Base-by-base conservation (phyloP, 2,888 invertebrate species). In the Eupeodes latifasciatus region DNA sequence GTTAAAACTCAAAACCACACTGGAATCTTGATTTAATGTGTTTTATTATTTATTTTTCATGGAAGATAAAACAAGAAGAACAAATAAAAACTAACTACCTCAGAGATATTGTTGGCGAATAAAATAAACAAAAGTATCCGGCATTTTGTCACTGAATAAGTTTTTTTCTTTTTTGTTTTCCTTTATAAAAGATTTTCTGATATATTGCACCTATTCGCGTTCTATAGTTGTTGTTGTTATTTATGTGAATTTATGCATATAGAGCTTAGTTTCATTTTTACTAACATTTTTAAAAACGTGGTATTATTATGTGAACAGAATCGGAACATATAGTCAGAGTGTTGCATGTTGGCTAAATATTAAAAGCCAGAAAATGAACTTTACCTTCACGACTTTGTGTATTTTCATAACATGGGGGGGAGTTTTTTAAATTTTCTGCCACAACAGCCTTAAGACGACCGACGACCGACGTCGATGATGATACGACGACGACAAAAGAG, bases 391-490 rank as follows among this genome's bases (percentile, higher is more conserved):
- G 27, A 34, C 57, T 57, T 27, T 34, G 16, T 9, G 47, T 47
- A 4, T 47, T 40, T 40, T 27, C n/a, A 40, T 27, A 27, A 47
- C 16, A 55, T 14, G 14, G 59, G 66, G 59, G 66, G 40, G 44
- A 78, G 81, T 78, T 85, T 85, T 85, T 77, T 44, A 77, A 59
- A 27, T 80, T 36, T 16, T 66, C 7, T 49, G n/a, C 55, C 57
- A 76, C 64, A 83, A 77, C 19, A 66, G n/a, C 36, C 10, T 19
- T 40, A 40, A 5, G 40, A 40, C 40, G 40, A 40, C 40, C 40
- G 40, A 40, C 40, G 40, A 57, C 16, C 40, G 40, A 57, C 16
- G 49, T 27, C 27, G 27, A 27, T 27, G 27, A 3, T 27, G 27
- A 27, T 27, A 53, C 69, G 64, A 51, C 64, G 61, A 66, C 66